A percentile compares a stretch with the other conserved stretches of the same genome.
Evolutionary conservation across 2,888 invertebrate species (phyloP).

Genomic region (Zonitis immaculata): DNA sequence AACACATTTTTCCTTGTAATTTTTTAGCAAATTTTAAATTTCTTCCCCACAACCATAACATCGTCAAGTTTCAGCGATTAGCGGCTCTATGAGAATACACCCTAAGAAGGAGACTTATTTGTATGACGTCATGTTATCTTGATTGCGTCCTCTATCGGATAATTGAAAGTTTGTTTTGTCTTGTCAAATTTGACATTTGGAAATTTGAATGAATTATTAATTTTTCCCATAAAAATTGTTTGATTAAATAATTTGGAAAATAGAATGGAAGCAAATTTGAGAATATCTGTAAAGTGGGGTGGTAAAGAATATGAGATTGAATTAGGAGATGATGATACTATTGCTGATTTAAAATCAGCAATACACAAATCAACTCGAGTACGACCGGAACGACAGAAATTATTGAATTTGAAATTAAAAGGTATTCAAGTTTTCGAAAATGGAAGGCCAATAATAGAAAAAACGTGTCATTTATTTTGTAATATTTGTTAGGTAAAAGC

Average conservation of each 20-base stretch:
- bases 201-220: too few species aligned
- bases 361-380: slow-evolving; percentile 88
- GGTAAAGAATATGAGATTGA: slow-evolving; percentile 84
- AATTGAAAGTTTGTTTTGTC: too few species aligned
- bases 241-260: background rate
- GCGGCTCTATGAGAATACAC: too few species aligned
- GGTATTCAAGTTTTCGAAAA: slow-evolving; percentile 58
- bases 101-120: too few species aligned
- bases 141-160: too few species aligned
- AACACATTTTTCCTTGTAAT: too few species aligned
- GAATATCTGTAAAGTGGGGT: slow-evolving; percentile 85
- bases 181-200: too few species aligned
- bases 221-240: background rate
- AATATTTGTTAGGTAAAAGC: slow-evolving; percentile 63
- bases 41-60: too few species aligned
- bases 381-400: slow-evolving; percentile 86
- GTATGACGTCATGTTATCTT: too few species aligned
- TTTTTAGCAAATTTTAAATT: too few species aligned
- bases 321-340: slow-evolving; percentile 72
- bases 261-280: slow-evolving; percentile 41
- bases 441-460: background rate
- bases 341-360: slow-evolving; percentile 75
- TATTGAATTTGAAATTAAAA: slow-evolving; percentile 88
- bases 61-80: too few species aligned
- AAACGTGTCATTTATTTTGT: background rate